Evolutionary conservation across 2,797 vertebrate species (phyloP), one percentile per base, ranked within the genome.

Genomic region (Argyrosomus regius): DNA sequence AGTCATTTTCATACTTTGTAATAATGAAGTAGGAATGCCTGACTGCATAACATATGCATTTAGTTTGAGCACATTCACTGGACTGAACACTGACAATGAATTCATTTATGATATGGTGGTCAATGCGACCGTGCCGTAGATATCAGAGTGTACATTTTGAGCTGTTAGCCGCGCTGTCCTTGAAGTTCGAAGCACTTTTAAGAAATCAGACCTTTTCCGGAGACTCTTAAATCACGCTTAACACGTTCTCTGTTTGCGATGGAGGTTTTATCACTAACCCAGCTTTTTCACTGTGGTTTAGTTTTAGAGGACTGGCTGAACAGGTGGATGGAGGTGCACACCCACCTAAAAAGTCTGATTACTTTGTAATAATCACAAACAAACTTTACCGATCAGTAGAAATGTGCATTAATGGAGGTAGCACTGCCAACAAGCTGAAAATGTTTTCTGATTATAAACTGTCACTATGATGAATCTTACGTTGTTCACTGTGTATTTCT

Each of bases 1-100:
- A 93, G 57, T 91, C 87, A 87, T 87, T 89, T 89, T 83, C 73
- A 74, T 80, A 81, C 75, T 79, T 9, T 80, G n/a, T 75, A 83
- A 85, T 91, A 89, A 92, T 89, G 77, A 87, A 86, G 80, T 71
- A 50, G 83, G 54, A 71, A 74, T 43, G 81, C 50, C 78, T 67
- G 76, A 52, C 63, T 81, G 70, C 72, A 24, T 57, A 72, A 61
- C 59, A 58, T 63, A 48, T 45, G 50, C 46, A 73, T 79, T 88
- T 64, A 75, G 81, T 87, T 87, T 76, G 49, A 78, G 73, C 54
- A 20, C 75, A 64, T 81, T 60, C 48, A 61, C n/a, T 10, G 13
- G 61, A 41, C 69, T 68, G 54, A 39, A 9, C 68, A 41, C 77
- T 80, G 54, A 72, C 62, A 35, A 8, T 35, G 31, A 35, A 35